Conservation (phyloP, 1,140 invertebrate genomes). For the Scaptodrosophila lebanonensis region DNA sequence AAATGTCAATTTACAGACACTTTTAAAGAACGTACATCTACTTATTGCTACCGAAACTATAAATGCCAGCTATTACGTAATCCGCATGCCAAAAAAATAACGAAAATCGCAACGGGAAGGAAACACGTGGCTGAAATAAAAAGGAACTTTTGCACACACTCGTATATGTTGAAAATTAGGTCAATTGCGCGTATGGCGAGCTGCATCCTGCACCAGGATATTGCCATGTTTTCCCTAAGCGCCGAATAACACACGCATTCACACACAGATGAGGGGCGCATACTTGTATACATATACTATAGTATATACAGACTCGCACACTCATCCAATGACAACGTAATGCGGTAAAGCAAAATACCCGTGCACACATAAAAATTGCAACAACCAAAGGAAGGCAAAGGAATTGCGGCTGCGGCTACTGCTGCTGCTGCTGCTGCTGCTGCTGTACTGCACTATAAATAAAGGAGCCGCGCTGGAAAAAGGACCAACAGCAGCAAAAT, state of each 20-base stretch:
- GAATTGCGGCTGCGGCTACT: too few species aligned
- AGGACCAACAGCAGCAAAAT: constrained; percentile 30
- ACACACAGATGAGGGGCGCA: too few species aligned
- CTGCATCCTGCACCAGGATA: constrained; percentile 44
- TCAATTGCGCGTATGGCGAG: constrained; percentile 52
- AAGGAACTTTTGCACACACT: constrained; percentile 3
- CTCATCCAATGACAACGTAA: constrained; percentile 32
- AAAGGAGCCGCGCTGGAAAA: constrained; percentile 15
- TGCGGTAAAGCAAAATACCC: constrained; percentile 10
- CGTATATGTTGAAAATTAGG: constrained; percentile 37
- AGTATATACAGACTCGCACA: constrained; percentile 3
- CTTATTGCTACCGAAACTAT: too few species aligned
- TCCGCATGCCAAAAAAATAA: too few species aligned
- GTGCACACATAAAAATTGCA: constrained; percentile 1
- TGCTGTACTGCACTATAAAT: constrained; percentile 46
- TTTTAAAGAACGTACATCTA: too few species aligned
- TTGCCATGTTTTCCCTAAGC: constrained; percentile 31
- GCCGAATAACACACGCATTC: too few species aligned
- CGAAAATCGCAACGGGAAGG: constrained; percentile 41
- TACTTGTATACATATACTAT: too few species aligned
- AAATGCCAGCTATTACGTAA: too few species aligned
- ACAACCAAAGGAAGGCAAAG: too few species aligned
- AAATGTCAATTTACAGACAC: too few species aligned
- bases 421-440: too few species aligned
- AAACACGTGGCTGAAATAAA: constrained; percentile 37